Conservation (phyloP, 2,797 vertebrate genomes). For the Amblyraja radiata region DNA sequence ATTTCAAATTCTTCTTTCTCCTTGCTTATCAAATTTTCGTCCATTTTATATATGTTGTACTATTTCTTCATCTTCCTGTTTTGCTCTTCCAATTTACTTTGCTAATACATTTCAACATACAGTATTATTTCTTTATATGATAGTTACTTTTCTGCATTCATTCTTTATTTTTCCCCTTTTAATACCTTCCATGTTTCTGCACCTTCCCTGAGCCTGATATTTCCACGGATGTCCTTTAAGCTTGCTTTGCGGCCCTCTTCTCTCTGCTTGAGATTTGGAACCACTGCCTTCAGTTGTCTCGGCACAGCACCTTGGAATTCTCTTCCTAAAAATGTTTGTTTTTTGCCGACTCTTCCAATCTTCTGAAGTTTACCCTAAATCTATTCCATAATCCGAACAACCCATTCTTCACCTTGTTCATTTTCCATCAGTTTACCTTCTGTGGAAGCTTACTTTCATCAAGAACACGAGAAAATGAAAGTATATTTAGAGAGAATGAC, state of each 20-base stretch:
- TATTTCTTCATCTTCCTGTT: background rate
- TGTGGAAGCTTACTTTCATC: background rate
- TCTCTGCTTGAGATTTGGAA: background rate
- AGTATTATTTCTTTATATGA: background rate
- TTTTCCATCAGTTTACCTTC: background rate
- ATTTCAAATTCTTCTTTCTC: conserved; percentile 14
- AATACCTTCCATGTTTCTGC: background rate
- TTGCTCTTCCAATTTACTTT: background rate
- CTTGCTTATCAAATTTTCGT: background rate
- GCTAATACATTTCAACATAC: background rate
- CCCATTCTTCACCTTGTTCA: background rate
- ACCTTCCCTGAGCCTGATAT: too few species aligned
- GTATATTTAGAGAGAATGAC: background rate
- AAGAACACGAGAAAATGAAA: background rate
- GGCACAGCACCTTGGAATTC: background rate
- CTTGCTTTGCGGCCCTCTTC: background rate
- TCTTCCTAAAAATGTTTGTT: background rate
- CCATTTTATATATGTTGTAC: background rate
- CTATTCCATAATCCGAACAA: background rate
- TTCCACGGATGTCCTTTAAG: background rate
- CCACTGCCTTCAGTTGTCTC: background rate
- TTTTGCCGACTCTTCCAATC: background rate
- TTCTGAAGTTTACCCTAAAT: background rate
- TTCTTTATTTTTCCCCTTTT: background rate
- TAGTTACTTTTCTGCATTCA: background rate